A percentile compares a stretch with the other conserved stretches of the same genome.
phyloP scores from a whole-genome alignment of 1,140 invertebrate species.

The Ephestia elutella region DNA sequence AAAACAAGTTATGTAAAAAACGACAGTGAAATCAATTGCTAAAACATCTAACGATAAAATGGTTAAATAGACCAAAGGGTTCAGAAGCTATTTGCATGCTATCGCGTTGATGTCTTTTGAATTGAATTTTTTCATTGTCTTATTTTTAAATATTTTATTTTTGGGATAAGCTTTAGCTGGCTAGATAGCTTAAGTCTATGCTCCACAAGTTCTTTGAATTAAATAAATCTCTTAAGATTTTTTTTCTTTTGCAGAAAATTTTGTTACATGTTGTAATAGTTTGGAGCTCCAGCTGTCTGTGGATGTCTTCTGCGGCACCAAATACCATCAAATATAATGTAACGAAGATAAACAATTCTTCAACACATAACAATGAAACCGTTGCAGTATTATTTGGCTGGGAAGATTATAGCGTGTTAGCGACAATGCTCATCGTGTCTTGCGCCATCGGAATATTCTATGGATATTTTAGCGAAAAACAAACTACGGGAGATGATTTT shows the following conservation, averaged over 20 bases:
- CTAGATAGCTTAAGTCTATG: too few species aligned
- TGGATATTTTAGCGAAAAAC: constrained; percentile 82
- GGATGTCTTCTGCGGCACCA: constrained; percentile 21
- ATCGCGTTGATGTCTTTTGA: neutral
- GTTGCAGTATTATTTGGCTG: constrained; percentile 73
- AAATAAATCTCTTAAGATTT: neutral
- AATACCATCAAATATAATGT: constrained; percentile 17
- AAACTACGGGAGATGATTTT: constrained; percentile 85
- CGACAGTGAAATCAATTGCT: too few species aligned
- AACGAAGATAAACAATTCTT: constrained; percentile 9
- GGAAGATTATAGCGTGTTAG: constrained; percentile 83
- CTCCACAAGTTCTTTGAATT: too few species aligned
- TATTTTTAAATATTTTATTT: too few species aligned
- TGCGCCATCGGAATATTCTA: constrained; percentile 88
- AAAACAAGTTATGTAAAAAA: too few species aligned
- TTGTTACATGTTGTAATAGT: neutral
- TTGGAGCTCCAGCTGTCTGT: constrained; percentile 20
- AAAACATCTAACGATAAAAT: too few species aligned
- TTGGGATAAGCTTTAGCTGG: too few species aligned
- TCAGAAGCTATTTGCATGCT: too few species aligned
- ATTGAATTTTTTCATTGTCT: neutral
- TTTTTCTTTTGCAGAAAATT: neutral
- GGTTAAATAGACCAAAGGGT: too few species aligned
- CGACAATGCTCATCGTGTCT: constrained; percentile 81
- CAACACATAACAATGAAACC: constrained; percentile 9